Conservation (phyloP, 1,140 invertebrate genomes). For the Globodera ellingtonae region DNA sequence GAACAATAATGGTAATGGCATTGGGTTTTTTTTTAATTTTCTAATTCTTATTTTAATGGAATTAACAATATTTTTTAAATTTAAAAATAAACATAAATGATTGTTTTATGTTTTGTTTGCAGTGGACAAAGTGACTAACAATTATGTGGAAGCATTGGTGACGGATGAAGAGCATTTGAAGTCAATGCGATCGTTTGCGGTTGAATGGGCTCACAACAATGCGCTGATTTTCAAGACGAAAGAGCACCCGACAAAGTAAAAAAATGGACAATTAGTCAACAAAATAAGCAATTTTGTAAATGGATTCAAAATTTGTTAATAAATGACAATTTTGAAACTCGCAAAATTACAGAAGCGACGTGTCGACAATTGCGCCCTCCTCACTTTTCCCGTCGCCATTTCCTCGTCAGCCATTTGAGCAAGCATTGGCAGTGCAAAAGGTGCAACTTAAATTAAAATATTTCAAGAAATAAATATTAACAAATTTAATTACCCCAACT, state of each 20-base stretch:
- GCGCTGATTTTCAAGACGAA: background rate
- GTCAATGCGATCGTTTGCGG: background rate
- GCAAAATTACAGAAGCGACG: slow-evolving; percentile 13
- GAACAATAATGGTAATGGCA: too few species aligned
- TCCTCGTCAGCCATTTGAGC: slow-evolving; percentile 54
- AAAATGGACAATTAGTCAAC: background rate
- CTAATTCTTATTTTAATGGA: too few species aligned
- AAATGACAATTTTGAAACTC: background rate
- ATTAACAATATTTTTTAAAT: too few species aligned
- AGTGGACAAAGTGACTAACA: background rate
- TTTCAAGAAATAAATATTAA: background rate
- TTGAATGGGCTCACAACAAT: slow-evolving; percentile 9
- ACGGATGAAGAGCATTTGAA: background rate
- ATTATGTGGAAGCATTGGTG: background rate
- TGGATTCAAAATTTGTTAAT: too few species aligned
- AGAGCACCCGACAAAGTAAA: background rate
- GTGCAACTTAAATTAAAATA: slow-evolving; percentile 29
- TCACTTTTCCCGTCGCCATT: slow-evolving; percentile 63
- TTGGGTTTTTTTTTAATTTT: too few species aligned
- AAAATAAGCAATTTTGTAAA: background rate
- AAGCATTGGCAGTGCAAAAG: slow-evolving; percentile 57
- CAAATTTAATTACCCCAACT: too few species aligned
- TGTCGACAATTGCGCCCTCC: slow-evolving; percentile 57
- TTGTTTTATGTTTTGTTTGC: background rate
- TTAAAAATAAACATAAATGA: too few species aligned